phyloP scores from a whole-genome alignment of 2,797 vertebrate species.

The Denticeps clupeoides region DNA sequence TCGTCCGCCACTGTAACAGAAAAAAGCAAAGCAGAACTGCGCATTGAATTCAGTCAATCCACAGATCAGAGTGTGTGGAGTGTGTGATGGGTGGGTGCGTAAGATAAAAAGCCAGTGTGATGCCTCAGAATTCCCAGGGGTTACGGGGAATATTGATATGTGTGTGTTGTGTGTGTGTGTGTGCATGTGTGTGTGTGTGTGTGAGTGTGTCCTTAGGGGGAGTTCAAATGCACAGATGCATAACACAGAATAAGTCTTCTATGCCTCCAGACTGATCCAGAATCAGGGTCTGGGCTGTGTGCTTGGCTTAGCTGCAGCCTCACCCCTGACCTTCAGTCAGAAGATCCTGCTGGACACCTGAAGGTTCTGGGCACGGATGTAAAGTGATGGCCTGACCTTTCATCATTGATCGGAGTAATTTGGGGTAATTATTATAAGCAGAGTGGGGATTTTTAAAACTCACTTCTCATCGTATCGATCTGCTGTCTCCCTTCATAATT shows the following conservation, averaged over 20 bases:
- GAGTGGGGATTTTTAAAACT: constrained; percentile 51
- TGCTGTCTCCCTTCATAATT: constrained; percentile 59
- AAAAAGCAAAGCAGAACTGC: too few species aligned
- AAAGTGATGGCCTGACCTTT: constrained; percentile 62
- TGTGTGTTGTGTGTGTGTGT: neutral
- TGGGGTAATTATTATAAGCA: constrained; percentile 67
- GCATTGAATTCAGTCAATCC: too few species aligned
- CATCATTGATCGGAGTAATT: constrained; percentile 66
- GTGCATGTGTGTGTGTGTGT: neutral
- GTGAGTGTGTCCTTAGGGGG: too few species aligned
- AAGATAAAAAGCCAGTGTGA: neutral
- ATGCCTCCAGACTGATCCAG: neutral
- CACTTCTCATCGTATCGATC: constrained; percentile 64
- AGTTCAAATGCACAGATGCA: too few species aligned
- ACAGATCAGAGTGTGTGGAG: too few species aligned
- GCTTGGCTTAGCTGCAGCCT: too few species aligned
- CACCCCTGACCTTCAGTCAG: too few species aligned
- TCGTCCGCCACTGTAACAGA: neutral
- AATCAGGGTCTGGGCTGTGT: constrained; percentile 31
- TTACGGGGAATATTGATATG: neutral
- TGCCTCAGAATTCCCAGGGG: neutral
- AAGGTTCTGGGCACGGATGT: constrained; percentile 46
- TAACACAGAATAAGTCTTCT: too few species aligned
- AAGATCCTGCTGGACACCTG: constrained; percentile 49
- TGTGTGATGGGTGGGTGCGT: too few species aligned